A percentile compares a stretch with the other conserved stretches of the same genome.
Evolutionary conservation across 2,888 invertebrate genomes (phyloP).

Genomic region (Aproaerema taeniolella): DNA sequence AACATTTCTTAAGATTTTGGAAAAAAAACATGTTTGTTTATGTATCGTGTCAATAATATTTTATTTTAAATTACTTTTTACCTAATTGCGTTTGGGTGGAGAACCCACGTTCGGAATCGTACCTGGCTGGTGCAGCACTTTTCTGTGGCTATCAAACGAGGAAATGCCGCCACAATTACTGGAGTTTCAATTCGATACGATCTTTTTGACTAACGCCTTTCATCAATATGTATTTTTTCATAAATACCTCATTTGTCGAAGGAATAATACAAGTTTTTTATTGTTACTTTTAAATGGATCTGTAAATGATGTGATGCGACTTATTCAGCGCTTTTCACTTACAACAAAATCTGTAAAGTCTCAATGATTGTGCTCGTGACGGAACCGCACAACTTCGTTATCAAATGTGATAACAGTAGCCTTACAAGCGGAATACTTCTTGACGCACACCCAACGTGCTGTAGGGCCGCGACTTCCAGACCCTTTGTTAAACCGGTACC

Average conservation of each 20-base stretch:
- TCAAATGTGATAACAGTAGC: constrained; percentile 33
- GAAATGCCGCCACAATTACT: too few species aligned
- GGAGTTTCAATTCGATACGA: too few species aligned
- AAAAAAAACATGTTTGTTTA: too few species aligned
- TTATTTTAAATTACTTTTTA: too few species aligned
- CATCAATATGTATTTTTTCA: background rate
- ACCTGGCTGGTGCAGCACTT: too few species aligned
- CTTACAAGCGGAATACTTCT: constrained; percentile 19
- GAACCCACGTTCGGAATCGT: too few species aligned
- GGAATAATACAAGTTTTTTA: background rate
- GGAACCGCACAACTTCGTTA: constrained; percentile 25
- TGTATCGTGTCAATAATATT: too few species aligned
- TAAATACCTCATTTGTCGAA: background rate
- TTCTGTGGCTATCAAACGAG: too few species aligned
- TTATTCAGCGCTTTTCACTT: too few species aligned
- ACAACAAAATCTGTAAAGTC: background rate
- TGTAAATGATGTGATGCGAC: background rate
- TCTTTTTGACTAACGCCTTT: too few species aligned
- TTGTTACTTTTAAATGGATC: background rate
- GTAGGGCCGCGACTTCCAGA: constrained; percentile 21
- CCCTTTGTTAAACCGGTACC: constrained; percentile 27
- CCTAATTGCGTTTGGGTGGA: too few species aligned
- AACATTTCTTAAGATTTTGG: background rate
- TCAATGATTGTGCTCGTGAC: constrained; percentile 22
- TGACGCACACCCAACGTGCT: constrained; percentile 26